Evolutionary conservation across 2,797 vertebrate genomes (phyloP), one percentile per base, ranked within the genome.

Genomic region (Liasis olivaceus): DNA sequence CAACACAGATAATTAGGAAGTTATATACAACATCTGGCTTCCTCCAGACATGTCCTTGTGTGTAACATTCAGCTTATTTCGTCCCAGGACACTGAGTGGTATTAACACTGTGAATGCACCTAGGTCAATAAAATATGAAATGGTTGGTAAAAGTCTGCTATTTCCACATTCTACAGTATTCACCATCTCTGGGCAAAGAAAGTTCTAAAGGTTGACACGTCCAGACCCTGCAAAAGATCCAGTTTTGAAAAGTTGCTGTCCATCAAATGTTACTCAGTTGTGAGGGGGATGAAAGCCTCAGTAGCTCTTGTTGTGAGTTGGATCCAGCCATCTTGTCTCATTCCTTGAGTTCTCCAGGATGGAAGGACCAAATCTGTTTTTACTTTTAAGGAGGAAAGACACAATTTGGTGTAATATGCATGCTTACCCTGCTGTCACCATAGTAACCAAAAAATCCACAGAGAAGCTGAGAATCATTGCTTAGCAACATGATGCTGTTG

Each of bases 401-500:
- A 90, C 28, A 31, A 90, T 92, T 92, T 31, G 13, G 13, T 51
- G 47, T 62, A 72, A 72, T 85, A 72, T 54, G 84, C 69, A 66
- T 77, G 63, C n/a, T 93, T 64, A 54, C 36, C 85, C 42, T 7
- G 20, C 54, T 90, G 89, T 90, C 88, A 62, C 89, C 85, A 90
- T 72, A 69, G 89, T 63, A 90, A 93, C 85, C 2, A 11, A 87
- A 36, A 72, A 87, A 87, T 36, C 84, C 89, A 87, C 42, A 87
- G 66, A 85, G 92, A 92, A 90, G 42, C n/a, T 0, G 36, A 87
- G 85, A 87, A 7, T 13, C 6, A 66, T 77, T 87, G 84, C 92
- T 20, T 87, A 85, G 89, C 89, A 90, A 93, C 89, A 26, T 54
- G 64, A 87, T 60, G 89, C 64, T 77, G 89, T 87, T 90, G 56